Evolutionary conservation across 2,888 invertebrate genomes (phyloP), one percentile per base, ranked within the genome.

Genomic region (Chaitophorus viminalis): DNA sequence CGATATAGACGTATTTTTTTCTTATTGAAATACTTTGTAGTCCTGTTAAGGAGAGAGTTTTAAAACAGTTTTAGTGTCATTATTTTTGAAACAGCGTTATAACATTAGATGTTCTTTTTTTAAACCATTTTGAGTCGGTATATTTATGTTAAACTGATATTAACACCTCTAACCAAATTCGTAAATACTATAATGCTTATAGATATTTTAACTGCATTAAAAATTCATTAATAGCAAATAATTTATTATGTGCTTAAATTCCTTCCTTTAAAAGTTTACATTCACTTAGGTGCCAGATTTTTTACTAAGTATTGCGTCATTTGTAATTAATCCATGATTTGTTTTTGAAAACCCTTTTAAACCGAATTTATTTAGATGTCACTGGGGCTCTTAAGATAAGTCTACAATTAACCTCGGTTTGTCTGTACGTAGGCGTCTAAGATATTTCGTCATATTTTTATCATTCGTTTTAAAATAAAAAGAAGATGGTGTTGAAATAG

Each of bases 321-420:
- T 54, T n/a, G 74, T 72, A 54, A 54, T 36, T 54, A 74, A 82
- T 82, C 52, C 82, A 83, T 36, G 83, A 75, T 75, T 60, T 75
- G 60, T 75, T 75, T 54, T 74, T 54, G 25, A 46, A 78, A 65
- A 79, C 31, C 31, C 86, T 79, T 86, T 79, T 60, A 36, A 33
- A 78, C 14, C 52, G 29, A 85, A 86, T 86, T 78, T 79, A 79
- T 86, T 79, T 25, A 33, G 29, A 72, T 72, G 72, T 86, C 52
- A 85, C 77, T 9, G 60, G 74, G 9, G 75, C 68, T 77, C 68
- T 68, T 77, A 33, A 77, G 77, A 86, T 79, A 79, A 54, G 54
- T 36, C 70, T 25, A 72, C 52, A 39, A 60, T 86, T 86, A 86
- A 76, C 70, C 36, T 70, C 36, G n/a, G 78, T 11, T 33, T 46